phyloP scores from a whole-genome alignment of 2,888 invertebrate genomes.

The Ormyrus nitidulus region DNA sequence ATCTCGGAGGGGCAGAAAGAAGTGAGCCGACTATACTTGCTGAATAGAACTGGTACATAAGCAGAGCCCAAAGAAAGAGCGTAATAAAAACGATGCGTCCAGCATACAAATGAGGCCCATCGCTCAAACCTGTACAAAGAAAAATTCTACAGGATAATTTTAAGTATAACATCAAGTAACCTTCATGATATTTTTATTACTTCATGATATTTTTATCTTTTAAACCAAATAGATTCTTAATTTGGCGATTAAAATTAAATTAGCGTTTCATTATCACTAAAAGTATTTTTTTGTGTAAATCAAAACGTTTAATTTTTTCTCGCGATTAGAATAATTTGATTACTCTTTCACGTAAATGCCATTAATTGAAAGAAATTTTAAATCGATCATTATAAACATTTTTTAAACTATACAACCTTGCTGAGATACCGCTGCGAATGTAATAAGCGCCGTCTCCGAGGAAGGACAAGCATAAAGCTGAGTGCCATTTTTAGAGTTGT shows the following conservation, averaged over 20 bases:
- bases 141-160: background rate
- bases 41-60: constrained; percentile 72
- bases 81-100: constrained; percentile 68
- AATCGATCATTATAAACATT: background rate
- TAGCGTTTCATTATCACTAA: too few relatives aligned
- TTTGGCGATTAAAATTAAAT: too few relatives aligned
- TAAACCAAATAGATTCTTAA: too few relatives aligned
- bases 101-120: constrained; percentile 75
- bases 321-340: too few relatives aligned
- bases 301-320: too few relatives aligned
- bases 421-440: constrained; percentile 75
- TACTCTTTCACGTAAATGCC: too few relatives aligned
- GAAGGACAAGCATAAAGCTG: constrained; percentile 59
- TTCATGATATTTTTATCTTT: too few relatives aligned
- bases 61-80: constrained; percentile 68
- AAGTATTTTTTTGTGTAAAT: too few relatives aligned
- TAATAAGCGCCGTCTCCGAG: constrained; percentile 70
- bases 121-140: constrained; percentile 72
- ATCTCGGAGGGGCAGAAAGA: constrained; percentile 67
- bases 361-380: background rate
- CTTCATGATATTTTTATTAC: too few relatives aligned
- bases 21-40: constrained; percentile 72
- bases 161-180: background rate
- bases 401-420: constrained; percentile 70
- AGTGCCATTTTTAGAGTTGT: constrained; percentile 45